phyloP scores from a whole-genome alignment of 1,140 invertebrate species.

The Drosophila orena region DNA sequence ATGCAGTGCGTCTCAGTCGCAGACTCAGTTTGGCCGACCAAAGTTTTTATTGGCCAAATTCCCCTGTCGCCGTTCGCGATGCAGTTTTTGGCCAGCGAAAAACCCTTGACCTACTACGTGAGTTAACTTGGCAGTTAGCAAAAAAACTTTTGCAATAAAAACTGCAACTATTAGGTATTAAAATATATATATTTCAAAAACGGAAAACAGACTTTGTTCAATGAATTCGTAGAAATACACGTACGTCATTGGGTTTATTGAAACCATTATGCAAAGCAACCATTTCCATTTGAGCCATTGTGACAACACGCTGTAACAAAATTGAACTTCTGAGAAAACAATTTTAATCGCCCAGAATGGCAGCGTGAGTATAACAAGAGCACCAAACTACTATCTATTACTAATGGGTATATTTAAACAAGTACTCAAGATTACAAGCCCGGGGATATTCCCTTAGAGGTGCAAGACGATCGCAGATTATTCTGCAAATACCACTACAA shows the following conservation, averaged over 20 bases:
- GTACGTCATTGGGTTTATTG: no score
- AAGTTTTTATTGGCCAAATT: constrained; percentile 75
- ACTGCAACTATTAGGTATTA: constrained; percentile 13
- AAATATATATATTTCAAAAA: no score
- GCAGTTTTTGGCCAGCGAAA: constrained; percentile 10
- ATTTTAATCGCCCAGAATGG: neutral
- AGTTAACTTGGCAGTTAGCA: constrained; percentile 43
- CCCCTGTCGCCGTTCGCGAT: constrained; percentile 15
- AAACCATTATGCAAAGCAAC: neutral
- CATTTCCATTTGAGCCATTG: neutral
- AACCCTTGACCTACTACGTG: constrained; percentile 30
- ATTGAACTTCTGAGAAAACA: neutral
- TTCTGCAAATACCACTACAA: constrained; percentile 66
- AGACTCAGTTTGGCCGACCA: constrained; percentile 19
- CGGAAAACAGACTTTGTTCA: no score
- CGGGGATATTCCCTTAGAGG: constrained; percentile 21
- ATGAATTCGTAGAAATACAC: no score
- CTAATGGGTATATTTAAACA: neutral
- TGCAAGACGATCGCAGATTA: constrained; percentile 40
- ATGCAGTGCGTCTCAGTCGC: constrained; percentile 7
- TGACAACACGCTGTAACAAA: neutral
- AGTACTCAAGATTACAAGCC: constrained; percentile 46
- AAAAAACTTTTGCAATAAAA: constrained; percentile 67
- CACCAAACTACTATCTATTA: neutral
- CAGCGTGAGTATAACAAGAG: constrained; percentile 17